Evolutionary conservation across 2,797 vertebrate genomes (phyloP), one percentile per base, ranked within the genome.

Genomic region (Galagoides demidoff): DNA sequence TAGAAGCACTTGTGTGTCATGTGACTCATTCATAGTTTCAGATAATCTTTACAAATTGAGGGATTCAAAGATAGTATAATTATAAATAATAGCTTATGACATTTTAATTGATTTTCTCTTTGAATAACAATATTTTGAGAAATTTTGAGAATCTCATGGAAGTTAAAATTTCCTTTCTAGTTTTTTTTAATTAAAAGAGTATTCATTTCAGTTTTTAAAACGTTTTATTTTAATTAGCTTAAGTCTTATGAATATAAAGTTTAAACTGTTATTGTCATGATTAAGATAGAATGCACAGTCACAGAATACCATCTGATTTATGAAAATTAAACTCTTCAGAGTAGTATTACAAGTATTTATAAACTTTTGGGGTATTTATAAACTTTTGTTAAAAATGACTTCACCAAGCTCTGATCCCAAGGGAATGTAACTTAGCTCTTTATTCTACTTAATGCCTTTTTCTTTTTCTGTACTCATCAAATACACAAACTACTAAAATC

Each of bases 101-200:
- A 76, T 49, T 27, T 61, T 81, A 76, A 34, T 64, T 89, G 49
- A 87, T 91, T 92, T 96, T 90, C 63, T 90, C 93, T 87, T 92
- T 95, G 34, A 87, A 73, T 88, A 64, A 52, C 43, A 92, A 52
- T 59, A 76, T 34, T 94, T 83, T 76, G 31, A 92, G 61, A 89
- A 71, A 76, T 34, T 94, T 83, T 76, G 31, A 92, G 61, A 89
- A 71, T 34, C 31, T 23, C 13, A 6, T 73, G 19, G 19, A 27
- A 83, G 39, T 23, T 79, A 83, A 83, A 49, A 22, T 61, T 61
- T 37, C 77, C 14, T 63, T 83, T 82, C 37, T 90, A 82, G 37
- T 52, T 82, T 82, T 82, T 82, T 89, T 89, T 78, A 78, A 13
- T 31, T 81, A 64, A 64, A 31, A 89, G 22, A 84, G 71, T 84